Conservation (phyloP, 2,888 invertebrate genomes). For the Oeneis ivallda region DNA sequence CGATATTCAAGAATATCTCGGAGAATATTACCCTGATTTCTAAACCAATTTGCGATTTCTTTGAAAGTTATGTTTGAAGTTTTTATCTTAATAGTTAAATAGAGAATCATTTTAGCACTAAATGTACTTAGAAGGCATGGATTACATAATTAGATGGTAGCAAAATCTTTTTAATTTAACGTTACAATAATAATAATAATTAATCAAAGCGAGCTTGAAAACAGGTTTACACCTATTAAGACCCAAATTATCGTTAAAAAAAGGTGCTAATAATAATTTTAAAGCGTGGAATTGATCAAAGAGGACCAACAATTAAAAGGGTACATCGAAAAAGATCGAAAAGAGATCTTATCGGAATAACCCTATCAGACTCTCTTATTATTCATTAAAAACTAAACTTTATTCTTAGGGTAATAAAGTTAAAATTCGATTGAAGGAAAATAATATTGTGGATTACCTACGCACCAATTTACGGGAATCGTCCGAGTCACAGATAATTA, state of each 20-base stretch:
- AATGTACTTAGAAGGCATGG: too few species aligned
- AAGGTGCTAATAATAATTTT: constrained; percentile 33
- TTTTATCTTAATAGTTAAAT: too few species aligned
- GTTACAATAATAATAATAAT: neutral
- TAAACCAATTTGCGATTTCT: too few species aligned
- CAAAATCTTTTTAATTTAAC: too few species aligned
- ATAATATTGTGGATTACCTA: constrained; percentile 42
- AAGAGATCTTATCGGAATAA: constrained; percentile 36
- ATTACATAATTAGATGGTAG: too few species aligned
- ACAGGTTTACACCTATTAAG: constrained; percentile 14
- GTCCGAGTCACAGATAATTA: constrained; percentile 68
- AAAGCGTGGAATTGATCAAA: constrained; percentile 29
- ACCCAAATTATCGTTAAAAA: constrained; percentile 8
- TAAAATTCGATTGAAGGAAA: constrained; percentile 24
- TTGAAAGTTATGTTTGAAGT: too few species aligned
- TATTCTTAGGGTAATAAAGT: constrained; percentile 26
- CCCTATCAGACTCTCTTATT: neutral
- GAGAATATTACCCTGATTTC: too few species aligned
- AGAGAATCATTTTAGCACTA: too few species aligned
- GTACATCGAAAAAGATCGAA: constrained; percentile 34
- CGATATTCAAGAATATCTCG: too few species aligned
- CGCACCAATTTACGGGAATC: constrained; percentile 62
- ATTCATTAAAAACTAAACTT: constrained; percentile 24
- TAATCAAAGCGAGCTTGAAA: neutral
- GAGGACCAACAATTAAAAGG: constrained; percentile 33